Base-by-base conservation (phyloP, 2,888 invertebrate genomes). In the Orthosia incerta region DNA sequence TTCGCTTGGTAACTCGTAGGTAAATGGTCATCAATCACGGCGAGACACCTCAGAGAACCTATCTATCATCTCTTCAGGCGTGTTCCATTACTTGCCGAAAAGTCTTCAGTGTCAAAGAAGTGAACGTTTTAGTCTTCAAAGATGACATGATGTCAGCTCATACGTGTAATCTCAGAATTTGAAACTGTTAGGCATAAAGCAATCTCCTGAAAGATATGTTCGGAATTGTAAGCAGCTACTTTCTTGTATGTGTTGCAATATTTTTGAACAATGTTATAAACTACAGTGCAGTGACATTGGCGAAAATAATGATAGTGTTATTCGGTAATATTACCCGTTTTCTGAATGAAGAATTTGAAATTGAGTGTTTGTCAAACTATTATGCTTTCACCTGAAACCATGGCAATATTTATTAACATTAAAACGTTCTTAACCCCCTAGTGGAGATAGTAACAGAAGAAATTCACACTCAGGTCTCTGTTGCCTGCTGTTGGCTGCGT, bases 1-100 rank as follows among this genome's bases (percentile, higher is more conserved):
- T 53, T 53, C 18, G 26, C 53, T 46, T 70, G n/a, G 26, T 12
- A 59, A 18, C 51, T 74, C 4, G 0, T 15, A 45, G 18, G 65
- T 76, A 74, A 48, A 48, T 48, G 46, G 48, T 61, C 79, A 75
- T 78, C 50, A 51, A 75, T 79, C 61, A 57, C 61, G 18, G 3
- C 12, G 16, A 13, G 18, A 61, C 23, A 56, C n/a, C 56, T 13
- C 45, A 23, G n/a, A 23, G 46, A 12, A 23, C 15, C 45, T 71
- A 50, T 56, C 56, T 23, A 20, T 51, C 45, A 62, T 46, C 26
- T 13, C 50, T 55, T 26, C 16, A 68, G 55, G 46, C 31, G 31
- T 51, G 20, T 79, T 57, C 56, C 79, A 71, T 51, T 62, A 45
- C n/a, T n/a, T n/a, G n/a, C n/a, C 59, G 31, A 18, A 26, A 61